A percentile compares a stretch with the other conserved stretches of the same genome.
Evolutionary conservation across 2,888 invertebrate genomes (phyloP).

Genomic region (Aricia artaxerxes): DNA sequence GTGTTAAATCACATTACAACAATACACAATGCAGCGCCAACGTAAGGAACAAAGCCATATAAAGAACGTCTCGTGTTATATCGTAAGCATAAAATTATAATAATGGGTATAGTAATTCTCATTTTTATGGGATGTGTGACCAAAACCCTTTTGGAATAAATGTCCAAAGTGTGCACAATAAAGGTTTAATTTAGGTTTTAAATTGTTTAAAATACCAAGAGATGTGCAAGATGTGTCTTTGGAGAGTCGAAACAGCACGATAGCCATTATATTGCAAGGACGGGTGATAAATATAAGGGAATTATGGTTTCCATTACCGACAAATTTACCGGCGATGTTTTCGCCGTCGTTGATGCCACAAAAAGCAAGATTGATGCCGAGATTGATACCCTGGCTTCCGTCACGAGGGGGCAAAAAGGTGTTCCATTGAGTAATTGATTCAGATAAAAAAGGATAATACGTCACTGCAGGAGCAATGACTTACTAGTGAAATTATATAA

Average conservation of each 20-base stretch:
- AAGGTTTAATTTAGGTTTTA: background rate
- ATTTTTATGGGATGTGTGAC: background rate
- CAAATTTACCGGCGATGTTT: constrained; percentile 7
- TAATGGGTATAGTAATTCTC: background rate
- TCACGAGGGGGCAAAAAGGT: background rate
- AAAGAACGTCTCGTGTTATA: constrained; percentile 10
- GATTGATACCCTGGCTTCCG: constrained; percentile 22
- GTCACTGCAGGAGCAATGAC: constrained; percentile 3
- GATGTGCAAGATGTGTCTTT: background rate
- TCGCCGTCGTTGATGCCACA: background rate
- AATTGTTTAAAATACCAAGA: background rate
- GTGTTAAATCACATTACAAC: constrained; percentile 22
- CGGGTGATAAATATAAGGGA: constrained; percentile 14
- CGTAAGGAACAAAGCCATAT: constrained; percentile 10
- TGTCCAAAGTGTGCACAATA: background rate
- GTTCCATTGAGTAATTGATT: constrained; percentile 13
- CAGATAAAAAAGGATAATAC: constrained; percentile 17
- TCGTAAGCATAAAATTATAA: constrained; percentile 16
- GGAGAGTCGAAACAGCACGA: background rate
- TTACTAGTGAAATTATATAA: constrained; percentile 4
- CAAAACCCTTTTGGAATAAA: constrained; percentile 10
- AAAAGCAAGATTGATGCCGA: constrained; percentile 17
- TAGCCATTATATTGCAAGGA: constrained; percentile 10
- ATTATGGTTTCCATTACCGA: constrained; percentile 12
- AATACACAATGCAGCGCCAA: constrained; percentile 5